These are phyloP conservation scores for Percopsis omiscomaycus DNA, from an alignment of 2,797 vertebrate species.

Conservation along the genomic window DNA sequence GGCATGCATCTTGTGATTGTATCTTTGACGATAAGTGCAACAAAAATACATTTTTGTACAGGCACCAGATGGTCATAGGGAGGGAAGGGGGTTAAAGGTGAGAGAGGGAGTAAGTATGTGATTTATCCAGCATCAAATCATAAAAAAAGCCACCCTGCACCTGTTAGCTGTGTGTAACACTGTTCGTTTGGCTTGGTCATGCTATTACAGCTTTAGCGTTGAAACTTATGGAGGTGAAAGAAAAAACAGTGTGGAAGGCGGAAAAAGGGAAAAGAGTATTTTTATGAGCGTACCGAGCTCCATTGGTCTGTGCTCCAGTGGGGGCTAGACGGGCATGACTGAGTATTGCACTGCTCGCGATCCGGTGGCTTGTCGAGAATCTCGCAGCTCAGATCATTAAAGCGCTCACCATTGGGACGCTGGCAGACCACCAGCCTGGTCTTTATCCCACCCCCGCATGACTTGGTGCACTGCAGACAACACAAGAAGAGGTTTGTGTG, in stretches of 20 bases:
- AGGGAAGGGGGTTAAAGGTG: not conserved
- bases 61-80: slow-evolving; percentile 14
- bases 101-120: too few species aligned
- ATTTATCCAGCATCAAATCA: too few species aligned
- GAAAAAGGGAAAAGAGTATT: slow-evolving; percentile 48
- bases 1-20: slow-evolving; percentile 39
- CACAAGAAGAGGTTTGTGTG: slow-evolving; percentile 24
- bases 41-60: slow-evolving; percentile 48
- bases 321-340: slow-evolving; percentile 86
- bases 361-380: slow-evolving; percentile 97
- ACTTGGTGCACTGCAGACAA: slow-evolving; percentile 86
- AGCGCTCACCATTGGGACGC: slow-evolving; percentile 88
- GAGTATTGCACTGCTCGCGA: slow-evolving; percentile 95
- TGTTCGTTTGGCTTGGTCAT: slow-evolving; percentile 23
- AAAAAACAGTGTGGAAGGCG: slow-evolving; percentile 42
- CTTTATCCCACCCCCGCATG: slow-evolving; percentile 89
- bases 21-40: slow-evolving; percentile 62
- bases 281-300: slow-evolving; percentile 97
- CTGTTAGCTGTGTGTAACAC: too few species aligned
- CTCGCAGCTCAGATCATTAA: slow-evolving; percentile 97
- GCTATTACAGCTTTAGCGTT: slow-evolving; percentile 14
- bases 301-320: slow-evolving; percentile 94
- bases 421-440: slow-evolving; percentile 95
- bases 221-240: slow-evolving; percentile 27
- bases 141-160: too few species aligned